These are phyloP conservation scores for Cyprichromis sp. DNA, from an alignment of 2,113 vertebrate species.

Conservation along the genomic window DNA sequence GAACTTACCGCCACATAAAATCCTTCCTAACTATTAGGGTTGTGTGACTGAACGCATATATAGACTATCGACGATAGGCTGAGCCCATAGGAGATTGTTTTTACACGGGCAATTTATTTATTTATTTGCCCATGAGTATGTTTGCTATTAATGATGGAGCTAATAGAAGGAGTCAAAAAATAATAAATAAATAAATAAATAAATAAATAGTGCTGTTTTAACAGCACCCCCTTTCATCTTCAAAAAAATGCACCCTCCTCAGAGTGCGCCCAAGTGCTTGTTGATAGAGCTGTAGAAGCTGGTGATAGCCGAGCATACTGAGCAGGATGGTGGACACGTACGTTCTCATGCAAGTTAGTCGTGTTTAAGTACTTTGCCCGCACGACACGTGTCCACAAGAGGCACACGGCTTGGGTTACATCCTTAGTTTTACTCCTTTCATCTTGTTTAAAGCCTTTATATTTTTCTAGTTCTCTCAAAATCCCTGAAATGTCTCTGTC, in stretches of 20 bases:
- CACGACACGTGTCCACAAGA: background rate
- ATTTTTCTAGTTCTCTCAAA: too few species aligned
- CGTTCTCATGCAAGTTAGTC: fast-evolving
- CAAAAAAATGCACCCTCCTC: background rate
- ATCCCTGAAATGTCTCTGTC: background rate
- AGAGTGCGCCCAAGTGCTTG: background rate
- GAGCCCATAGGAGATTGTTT: background rate
- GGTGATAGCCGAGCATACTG: background rate
- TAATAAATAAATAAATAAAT: too few species aligned
- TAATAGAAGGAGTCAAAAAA: background rate
- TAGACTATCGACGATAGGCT: fast-evolving
- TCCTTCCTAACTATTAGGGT: background rate
- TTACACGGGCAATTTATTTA: background rate
- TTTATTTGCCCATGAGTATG: background rate
- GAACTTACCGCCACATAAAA: background rate
- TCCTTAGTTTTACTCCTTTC: background rate
- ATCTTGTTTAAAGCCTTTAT: background rate
- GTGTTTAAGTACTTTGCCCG: background rate
- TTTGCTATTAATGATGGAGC: background rate
- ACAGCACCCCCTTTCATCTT: background rate
- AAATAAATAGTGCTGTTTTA: fast-evolving
- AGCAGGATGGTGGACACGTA: background rate
- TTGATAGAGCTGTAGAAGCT: background rate
- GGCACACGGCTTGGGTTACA: background rate
- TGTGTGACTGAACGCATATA: background rate